phyloP scores from a whole-genome alignment of 2,888 invertebrate genomes.

The Cerceris rybyensis region DNA sequence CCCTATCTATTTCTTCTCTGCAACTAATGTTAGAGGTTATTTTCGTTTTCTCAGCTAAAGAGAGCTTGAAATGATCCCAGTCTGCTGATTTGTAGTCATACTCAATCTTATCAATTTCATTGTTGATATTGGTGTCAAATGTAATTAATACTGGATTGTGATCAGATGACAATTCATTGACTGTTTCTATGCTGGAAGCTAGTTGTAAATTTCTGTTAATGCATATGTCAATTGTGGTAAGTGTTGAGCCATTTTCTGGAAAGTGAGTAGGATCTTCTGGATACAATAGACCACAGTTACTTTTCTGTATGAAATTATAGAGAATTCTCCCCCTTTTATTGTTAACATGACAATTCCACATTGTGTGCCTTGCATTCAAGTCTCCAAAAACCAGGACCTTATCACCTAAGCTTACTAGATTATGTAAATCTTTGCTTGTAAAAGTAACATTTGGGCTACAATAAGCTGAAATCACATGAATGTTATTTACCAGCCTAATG shows the following conservation, averaged over 20 bases:
- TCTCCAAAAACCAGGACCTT: conserved; percentile 60
- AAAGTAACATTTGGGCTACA: conserved; percentile 48
- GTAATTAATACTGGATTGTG: conserved; percentile 55
- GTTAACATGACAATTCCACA: conserved; percentile 53
- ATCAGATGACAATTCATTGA: conserved; percentile 60
- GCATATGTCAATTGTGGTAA: conserved; percentile 63
- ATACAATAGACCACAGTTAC: conserved; percentile 50
- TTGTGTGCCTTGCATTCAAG: conserved; percentile 58
- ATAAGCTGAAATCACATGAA: conserved; percentile 49
- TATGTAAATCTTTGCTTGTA: background rate
- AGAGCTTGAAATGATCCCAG: conserved; percentile 43
- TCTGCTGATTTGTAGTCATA: conserved; percentile 41
- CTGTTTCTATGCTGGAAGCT: conserved; percentile 31
- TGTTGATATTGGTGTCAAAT: background rate
- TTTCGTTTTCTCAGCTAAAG: conserved; percentile 26
- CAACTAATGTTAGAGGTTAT: conserved; percentile 34
- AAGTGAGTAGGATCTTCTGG: conserved; percentile 61
- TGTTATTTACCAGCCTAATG: conserved; percentile 45
- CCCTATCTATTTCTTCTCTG: conserved; percentile 38
- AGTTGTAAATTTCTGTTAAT: conserved; percentile 59
- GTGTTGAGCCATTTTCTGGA: conserved; percentile 55
- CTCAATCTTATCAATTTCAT: background rate
- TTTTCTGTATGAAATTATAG: conserved; percentile 46
- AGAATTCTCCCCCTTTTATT: conserved; percentile 53
- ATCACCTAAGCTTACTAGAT: conserved; percentile 35